Conservation (phyloP, 2,888 invertebrate genomes). For the Torymus aiolomorphi region DNA sequence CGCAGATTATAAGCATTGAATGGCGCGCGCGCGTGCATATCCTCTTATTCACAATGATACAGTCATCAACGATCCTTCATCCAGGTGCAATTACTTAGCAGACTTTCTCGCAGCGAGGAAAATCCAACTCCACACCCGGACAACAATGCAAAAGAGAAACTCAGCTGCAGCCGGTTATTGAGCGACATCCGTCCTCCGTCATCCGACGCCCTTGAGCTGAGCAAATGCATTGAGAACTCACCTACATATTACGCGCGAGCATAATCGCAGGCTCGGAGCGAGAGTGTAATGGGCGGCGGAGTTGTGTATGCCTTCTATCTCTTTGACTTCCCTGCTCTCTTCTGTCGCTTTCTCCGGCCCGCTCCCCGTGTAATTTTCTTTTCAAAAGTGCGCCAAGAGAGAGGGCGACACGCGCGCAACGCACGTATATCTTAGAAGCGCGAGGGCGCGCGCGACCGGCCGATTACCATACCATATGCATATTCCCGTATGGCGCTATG, state of each 20-base stretch:
- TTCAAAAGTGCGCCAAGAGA: slow-evolving; percentile 31
- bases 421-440: slow-evolving; percentile 61
- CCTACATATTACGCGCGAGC: slow-evolving; percentile 46
- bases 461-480: slow-evolving; percentile 73
- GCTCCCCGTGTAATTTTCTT: not conserved
- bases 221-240: slow-evolving; percentile 42
- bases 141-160: slow-evolving; percentile 42
- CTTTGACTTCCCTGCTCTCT: not conserved
- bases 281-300: not conserved
- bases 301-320: too few relatives aligned
- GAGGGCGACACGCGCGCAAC: slow-evolving; percentile 64
- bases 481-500: slow-evolving; percentile 64
- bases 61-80: slow-evolving; percentile 7
- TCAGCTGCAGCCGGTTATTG: slow-evolving; percentile 15
- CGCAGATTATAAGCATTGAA: too few relatives aligned
- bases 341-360: not conserved
- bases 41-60: slow-evolving; percentile 1
- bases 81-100: slow-evolving; percentile 20
- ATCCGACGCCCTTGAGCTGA: slow-evolving; percentile 28
- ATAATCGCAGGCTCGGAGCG: slow-evolving; percentile 3
- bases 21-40: not conserved
- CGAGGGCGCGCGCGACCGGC: not conserved
- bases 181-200: slow-evolving; percentile 6
- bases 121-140: not conserved
- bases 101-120: slow-evolving; percentile 25